phyloP scores from a whole-genome alignment of 2,113 vertebrate genomes.

The Corydoras maculifer region DNA sequence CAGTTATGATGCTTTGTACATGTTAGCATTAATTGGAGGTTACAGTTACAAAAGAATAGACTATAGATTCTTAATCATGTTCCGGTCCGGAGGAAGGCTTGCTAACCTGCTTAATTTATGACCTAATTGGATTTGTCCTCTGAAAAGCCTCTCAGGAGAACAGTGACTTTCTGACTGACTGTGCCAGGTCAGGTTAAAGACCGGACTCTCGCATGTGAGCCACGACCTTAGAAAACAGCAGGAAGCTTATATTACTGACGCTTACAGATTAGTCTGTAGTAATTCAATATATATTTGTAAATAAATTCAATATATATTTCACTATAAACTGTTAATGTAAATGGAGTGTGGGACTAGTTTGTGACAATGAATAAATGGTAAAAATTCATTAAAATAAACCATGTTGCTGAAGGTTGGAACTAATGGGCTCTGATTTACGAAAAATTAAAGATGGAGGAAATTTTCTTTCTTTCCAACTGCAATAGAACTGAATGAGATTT shows the following conservation, averaged over 20 bases:
- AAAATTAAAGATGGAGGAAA: too few relatives aligned
- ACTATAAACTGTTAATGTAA: too few relatives aligned
- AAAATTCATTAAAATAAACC: too few relatives aligned
- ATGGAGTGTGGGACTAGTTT: too few relatives aligned
- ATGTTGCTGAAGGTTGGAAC: neutral
- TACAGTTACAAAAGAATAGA: constrained; percentile 15
- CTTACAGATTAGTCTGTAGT: too few relatives aligned
- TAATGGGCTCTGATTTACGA: neutral
- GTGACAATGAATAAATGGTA: too few relatives aligned
- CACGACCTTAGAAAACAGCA: constrained; percentile 7
- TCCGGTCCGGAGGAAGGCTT: constrained; percentile 31
- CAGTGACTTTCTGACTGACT: constrained; percentile 34
- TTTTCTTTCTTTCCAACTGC: too few relatives aligned
- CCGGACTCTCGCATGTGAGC: constrained; percentile 8
- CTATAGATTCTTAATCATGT: constrained; percentile 16
- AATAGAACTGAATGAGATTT: neutral
- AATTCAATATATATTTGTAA: too few relatives aligned
- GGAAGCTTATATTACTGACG: neutral
- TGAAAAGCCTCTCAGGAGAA: constrained; percentile 43
- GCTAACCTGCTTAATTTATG: constrained; percentile 43
- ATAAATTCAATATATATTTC: too few relatives aligned
- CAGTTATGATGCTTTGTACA: neutral
- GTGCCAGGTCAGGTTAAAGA: constrained; percentile 20
- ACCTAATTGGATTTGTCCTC: constrained; percentile 43
- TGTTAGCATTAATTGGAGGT: constrained; percentile 8